These are phyloP conservation scores for Rhinichthys osculus DNA, from an alignment of 2,797 vertebrate genomes.

Conservation along the genomic window DNA sequence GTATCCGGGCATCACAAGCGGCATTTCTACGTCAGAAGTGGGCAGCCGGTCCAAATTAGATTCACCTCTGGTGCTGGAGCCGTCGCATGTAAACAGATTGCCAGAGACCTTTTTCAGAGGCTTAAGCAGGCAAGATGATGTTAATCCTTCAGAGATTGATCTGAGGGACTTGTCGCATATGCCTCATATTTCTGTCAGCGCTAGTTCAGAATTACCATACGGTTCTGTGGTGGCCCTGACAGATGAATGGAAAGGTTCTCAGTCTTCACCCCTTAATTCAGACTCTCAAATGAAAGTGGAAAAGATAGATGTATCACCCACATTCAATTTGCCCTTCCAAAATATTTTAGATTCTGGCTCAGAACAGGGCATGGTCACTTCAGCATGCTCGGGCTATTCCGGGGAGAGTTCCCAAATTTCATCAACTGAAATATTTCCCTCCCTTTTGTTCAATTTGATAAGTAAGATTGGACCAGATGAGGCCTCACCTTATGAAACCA, in stretches of 20 bases:
- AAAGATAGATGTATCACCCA: constrained; percentile 26
- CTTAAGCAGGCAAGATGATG: constrained; percentile 39
- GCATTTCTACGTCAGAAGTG: constrained; percentile 44
- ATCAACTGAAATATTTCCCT: constrained; percentile 24
- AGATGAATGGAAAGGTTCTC: constrained; percentile 48
- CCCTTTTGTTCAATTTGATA: constrained; percentile 32
- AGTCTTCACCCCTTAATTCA: constrained; percentile 53
- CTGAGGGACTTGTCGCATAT: constrained; percentile 44
- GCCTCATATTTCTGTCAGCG: constrained; percentile 52
- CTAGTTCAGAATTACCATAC: constrained; percentile 39
- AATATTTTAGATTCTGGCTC: constrained; percentile 35
- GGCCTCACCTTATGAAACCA: constrained; percentile 14
- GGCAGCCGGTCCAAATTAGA: constrained; percentile 47
- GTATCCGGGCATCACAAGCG: constrained; percentile 12
- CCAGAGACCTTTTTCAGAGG: constrained; percentile 50
- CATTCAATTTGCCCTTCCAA: constrained; percentile 23
- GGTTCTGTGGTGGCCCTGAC: constrained; percentile 16
- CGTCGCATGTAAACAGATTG: constrained; percentile 52
- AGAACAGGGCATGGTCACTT: neutral
- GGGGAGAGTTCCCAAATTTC: neutral
- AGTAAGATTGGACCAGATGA: constrained; percentile 30
- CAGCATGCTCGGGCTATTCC: constrained; percentile 3
- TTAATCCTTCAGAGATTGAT: constrained; percentile 47
- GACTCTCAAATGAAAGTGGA: constrained; percentile 45
- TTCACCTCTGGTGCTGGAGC: constrained; percentile 43